Percentiles rank a stretch among this genome's conserved stretches.
These are phyloP conservation scores for Diabrotica undecimpunctata DNA, from an alignment of 1,140 invertebrate species.

Conservation along the genomic window DNA sequence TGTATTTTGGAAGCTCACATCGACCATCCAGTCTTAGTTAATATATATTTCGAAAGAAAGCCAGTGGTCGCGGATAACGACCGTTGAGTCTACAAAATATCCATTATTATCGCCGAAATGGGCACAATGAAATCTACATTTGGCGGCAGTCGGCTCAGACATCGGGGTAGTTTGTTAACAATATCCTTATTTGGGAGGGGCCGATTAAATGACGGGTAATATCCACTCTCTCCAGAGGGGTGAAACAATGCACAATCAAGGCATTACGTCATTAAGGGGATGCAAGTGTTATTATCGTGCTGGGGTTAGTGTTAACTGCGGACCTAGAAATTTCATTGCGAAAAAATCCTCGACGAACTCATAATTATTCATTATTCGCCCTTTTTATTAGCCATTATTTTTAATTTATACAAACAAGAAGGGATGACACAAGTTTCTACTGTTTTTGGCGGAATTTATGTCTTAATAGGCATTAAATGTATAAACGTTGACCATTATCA, in stretches of 20 bases:
- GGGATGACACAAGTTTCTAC: not conserved
- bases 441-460: too few relatives aligned
- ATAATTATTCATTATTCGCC: slow-evolving; percentile 25
- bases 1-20: too few relatives aligned
- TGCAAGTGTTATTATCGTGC: slow-evolving; percentile 36
- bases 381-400: not conserved
- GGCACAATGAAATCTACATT: slow-evolving; percentile 14
- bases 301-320: slow-evolving; percentile 7
- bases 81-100: slow-evolving; percentile 28
- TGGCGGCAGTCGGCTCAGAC: slow-evolving; percentile 6
- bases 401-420: not conserved
- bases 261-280: slow-evolving; percentile 45
- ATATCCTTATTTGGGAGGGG: slow-evolving; percentile 42
- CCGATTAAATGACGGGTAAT: slow-evolving; percentile 43
- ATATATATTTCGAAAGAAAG: slow-evolving; percentile 33
- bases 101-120: slow-evolving; percentile 25
- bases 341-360: slow-evolving; percentile 7
- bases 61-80: slow-evolving; percentile 19
- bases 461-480: too few relatives aligned
- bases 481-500: too few relatives aligned
- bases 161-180: slow-evolving; percentile 41
- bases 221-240: slow-evolving; percentile 32
- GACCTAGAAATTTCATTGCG: not conserved
- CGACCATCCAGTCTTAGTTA: slow-evolving; percentile 12
- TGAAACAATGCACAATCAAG: slow-evolving; percentile 45